Conservation (phyloP, 1,140 invertebrate genomes). For the Drosophila ananassae region DNA sequence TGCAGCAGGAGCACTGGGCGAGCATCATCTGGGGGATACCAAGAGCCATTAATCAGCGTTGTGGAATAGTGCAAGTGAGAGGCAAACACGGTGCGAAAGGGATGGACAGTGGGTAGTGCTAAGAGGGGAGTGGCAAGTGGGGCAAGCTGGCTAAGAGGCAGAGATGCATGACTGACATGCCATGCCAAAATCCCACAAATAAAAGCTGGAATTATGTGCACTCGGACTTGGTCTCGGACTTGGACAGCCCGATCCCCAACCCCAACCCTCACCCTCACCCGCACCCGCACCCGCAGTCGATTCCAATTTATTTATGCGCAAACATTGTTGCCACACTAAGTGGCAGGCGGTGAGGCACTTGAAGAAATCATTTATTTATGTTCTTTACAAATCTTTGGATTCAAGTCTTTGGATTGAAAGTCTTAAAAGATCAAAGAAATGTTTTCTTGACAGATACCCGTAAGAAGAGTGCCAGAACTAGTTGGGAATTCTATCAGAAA, state of each 20-base stretch:
- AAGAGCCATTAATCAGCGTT: constrained; percentile 73
- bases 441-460: no score
- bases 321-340: constrained; percentile 72
- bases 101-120: neutral
- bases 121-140: neutral
- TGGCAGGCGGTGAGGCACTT: constrained; percentile 21
- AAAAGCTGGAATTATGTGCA: constrained; percentile 82
- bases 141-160: neutral
- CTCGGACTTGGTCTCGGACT: constrained; percentile 8
- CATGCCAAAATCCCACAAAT: constrained; percentile 81
- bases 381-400: no score
- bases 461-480: neutral
- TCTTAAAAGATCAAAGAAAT: no score
- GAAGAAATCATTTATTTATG: constrained; percentile 9
- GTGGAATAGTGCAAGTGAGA: constrained; percentile 30
- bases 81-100: neutral
- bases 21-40: constrained; percentile 43
- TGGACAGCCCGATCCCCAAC: constrained; percentile 1
- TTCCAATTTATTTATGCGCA: constrained; percentile 80
- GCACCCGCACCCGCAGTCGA: constrained; percentile 35
- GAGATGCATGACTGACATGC: constrained; percentile 76
- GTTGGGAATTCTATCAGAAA: no score
- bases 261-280: constrained; percentile 1
- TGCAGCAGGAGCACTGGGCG: constrained; percentile 14
- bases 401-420: no score